Evolutionary conservation across 1,140 invertebrate species (phyloP), one percentile per base, ranked within the genome.

Genomic region (Holotrichia oblita): DNA sequence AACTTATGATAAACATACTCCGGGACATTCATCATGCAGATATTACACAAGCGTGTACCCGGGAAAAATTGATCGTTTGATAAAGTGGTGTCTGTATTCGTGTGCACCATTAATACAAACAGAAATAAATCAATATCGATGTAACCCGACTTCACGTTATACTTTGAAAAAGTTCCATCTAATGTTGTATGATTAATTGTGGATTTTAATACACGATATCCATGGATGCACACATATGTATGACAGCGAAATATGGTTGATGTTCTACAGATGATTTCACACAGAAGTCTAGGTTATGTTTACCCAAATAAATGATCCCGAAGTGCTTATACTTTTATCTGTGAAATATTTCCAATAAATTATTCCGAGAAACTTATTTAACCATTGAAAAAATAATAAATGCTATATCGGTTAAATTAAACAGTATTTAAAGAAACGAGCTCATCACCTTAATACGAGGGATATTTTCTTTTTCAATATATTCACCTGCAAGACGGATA

Each of bases 11-110:
- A 69, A 69, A 69, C 61, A 69, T 22, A 69, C 61, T 69, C 9
- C 61, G 27, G 61, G 61, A 69, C 27, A 69, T 69, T 69, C 22
- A 69, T 69, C 61, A 69, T 69, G 61, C 61, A 27, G 27, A 69
- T 69, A 69, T 69, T 69, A 27, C 61, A 69, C 61, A 69, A 69
- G 22, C 61, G 61, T 17, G 48, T 55, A 55, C 17, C 48, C 27
- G 27, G 27, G 48, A 17, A 55, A 55, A 55, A 55, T 7, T n/a
- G 48, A 55, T 55, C 48, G 14, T 55, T 55, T n/a, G 48, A 55
- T 55, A 55, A 55, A 55, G 48, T 55, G 48, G 48, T 55, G 48
- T 55, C 48, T 17, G 48, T 55, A 17, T 17, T 55, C 48, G n/a
- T 55, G 48, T 55, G 48, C 48, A 55, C 48, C 48, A 55, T 55